Evolutionary conservation across 2,888 invertebrate genomes (phyloP).

Genomic region (Gastrophysa polygoni): DNA sequence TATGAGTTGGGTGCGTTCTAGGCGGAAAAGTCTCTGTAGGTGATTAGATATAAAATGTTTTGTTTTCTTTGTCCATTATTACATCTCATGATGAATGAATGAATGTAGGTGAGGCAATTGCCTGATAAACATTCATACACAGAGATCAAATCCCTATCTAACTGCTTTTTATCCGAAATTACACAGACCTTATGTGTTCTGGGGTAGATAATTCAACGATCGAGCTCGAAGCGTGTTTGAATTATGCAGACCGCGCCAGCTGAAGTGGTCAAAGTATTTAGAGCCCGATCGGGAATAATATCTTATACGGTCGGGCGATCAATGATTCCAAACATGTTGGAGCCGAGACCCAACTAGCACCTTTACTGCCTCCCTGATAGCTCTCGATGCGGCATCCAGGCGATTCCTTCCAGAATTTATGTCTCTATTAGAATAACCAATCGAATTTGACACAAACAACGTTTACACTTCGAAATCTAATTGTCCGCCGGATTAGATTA

Average conservation of each 20-base stretch:
- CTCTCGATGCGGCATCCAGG: slow-evolving; percentile 18
- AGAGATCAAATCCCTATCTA: neutral
- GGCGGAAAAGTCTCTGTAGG: too few relatives aligned
- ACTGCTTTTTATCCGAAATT: neutral
- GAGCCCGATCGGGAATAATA: slow-evolving; percentile 21
- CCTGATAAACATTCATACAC: too few relatives aligned
- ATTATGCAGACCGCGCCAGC: slow-evolving; percentile 21
- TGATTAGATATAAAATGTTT: too few relatives aligned
- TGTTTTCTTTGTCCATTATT: too few relatives aligned
- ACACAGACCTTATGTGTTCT: neutral
- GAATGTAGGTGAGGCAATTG: too few relatives aligned
- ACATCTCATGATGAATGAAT: too few relatives aligned
- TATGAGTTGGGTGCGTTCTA: too few relatives aligned
- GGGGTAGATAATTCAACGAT: neutral
- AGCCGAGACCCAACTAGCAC: slow-evolving; percentile 18
- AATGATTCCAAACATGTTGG: slow-evolving; percentile 32
- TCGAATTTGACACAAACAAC: slow-evolving; percentile 33
- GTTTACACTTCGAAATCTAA: slow-evolving; percentile 30
- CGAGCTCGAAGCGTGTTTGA: slow-evolving; percentile 11
- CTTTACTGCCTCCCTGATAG: slow-evolving; percentile 21
- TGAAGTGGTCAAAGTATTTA: slow-evolving; percentile 27
- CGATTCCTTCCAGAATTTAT: slow-evolving; percentile 23
- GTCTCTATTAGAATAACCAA: slow-evolving; percentile 37
- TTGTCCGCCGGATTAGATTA: slow-evolving; percentile 21
- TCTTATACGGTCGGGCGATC: slow-evolving; percentile 27